Evolutionary conservation across 2,797 vertebrate genomes (phyloP), one percentile per base, ranked within the genome.

Genomic region (Crenichthys baileyi): DNA sequence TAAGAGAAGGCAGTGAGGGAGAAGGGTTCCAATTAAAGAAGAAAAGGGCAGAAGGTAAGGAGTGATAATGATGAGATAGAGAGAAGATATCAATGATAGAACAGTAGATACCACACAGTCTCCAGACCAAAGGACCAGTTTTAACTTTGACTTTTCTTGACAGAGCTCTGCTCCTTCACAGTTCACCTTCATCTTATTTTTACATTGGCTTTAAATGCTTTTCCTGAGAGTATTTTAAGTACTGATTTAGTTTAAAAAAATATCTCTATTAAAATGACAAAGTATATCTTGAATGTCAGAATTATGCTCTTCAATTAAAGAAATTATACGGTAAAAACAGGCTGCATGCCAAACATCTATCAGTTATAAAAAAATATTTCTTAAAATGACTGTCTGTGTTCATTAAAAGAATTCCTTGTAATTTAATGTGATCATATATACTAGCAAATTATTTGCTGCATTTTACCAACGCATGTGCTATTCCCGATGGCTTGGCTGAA

Each of bases 21-120:
- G 75, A 85, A 78, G 79, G 77, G 87, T 89, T 88, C 81, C 77
- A 87, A 89, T 91, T 87, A 89, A 82, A 58, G 83, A 18, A 72
- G 76, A 84, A 88, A 79, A 56, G 78, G 60, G 73, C 75, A 72
- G 81, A 75, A 61, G 79, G 75, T 41, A 85, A 70, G 65, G 58
- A 55, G 83, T 39, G 75, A 88, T 79, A 83, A 86, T 77, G 83
- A 86, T 48, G 73, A 83, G 82, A 83, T 72, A 13, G 73, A 85
- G 78, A 73, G 26, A 3, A 79, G 89, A 90, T 90, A 36, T 68
- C 63, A 75, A 46, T 46, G 86, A 89, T 79, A 22, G 75, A 87
- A 53, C 70, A 75, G 48, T 44, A 84, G 85, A 89, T 88, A 77
- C 31, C 2, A 41, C 1, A 56, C 53, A 48, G 50, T 29, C 70